phyloP scores from a whole-genome alignment of 1,140 invertebrate genomes.

The Aradophagus sp. region DNA sequence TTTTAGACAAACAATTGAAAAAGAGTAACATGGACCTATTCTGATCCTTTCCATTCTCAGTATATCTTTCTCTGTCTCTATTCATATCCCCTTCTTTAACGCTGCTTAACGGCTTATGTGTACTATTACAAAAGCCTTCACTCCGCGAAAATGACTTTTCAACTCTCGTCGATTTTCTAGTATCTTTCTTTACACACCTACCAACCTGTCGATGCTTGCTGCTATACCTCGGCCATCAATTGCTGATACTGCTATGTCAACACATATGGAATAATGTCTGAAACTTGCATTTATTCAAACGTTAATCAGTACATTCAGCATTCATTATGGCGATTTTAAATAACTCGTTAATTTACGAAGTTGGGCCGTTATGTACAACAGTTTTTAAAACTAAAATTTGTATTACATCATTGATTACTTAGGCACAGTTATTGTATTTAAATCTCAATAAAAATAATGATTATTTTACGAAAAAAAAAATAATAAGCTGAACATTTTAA shows the following conservation, averaged over 20 bases:
- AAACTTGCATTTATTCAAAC: constrained; percentile 66
- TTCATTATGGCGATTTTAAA: constrained; percentile 21
- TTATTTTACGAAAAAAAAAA: too few species aligned
- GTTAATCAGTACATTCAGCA: constrained; percentile 56
- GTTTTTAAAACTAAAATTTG: too few species aligned
- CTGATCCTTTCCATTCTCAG: constrained; percentile 39
- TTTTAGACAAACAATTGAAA: not conserved
- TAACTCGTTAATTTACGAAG: too few species aligned
- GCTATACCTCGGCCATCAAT: constrained; percentile 73
- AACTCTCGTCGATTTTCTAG: constrained; percentile 56
- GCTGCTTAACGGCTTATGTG: constrained; percentile 57
- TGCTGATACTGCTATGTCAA: constrained; percentile 70
- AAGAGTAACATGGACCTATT: constrained; percentile 15
- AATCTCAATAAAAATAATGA: too few species aligned
- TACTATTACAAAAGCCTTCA: constrained; percentile 61
- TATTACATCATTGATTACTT: too few species aligned
- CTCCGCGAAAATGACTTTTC: constrained; percentile 53
- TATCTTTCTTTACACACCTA: constrained; percentile 63
- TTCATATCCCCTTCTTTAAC: constrained; percentile 48
- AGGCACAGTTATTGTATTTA: too few species aligned
- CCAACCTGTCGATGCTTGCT: constrained; percentile 73
- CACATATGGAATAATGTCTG: constrained; percentile 64
- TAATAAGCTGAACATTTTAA: too few species aligned
- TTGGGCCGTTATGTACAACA: too few species aligned
- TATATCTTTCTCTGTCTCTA: constrained; percentile 43